Percentiles rank a stretch among this genome's conserved stretches.
These are phyloP conservation scores for Drosophila ficusphila DNA, from an alignment of 1,140 invertebrate genomes.

Conservation along the genomic window DNA sequence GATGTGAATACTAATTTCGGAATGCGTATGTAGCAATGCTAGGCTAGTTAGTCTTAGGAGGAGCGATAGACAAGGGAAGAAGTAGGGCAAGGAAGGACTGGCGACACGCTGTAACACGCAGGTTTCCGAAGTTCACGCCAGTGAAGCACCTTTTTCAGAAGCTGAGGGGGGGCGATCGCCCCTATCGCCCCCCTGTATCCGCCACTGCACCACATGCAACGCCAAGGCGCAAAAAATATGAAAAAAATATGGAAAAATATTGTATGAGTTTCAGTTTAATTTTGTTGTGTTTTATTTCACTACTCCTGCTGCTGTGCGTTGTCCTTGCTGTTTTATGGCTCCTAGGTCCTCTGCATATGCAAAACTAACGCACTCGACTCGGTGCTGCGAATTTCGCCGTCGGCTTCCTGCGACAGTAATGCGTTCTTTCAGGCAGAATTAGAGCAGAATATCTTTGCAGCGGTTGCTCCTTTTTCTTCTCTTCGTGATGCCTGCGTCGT, in stretches of 20 bases:
- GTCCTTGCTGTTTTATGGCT: constrained; percentile 73
- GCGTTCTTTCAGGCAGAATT: constrained; percentile 54
- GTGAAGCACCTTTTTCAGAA: too few relatives aligned
- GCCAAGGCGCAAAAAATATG: constrained; percentile 19
- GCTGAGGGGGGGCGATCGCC: too few relatives aligned
- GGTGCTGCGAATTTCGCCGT: constrained; percentile 24
- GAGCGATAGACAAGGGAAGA: too few relatives aligned
- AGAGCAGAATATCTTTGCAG: constrained; percentile 65
- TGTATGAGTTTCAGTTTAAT: constrained; percentile 45
- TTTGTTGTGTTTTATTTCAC: constrained; percentile 44
- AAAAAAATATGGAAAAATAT: constrained; percentile 46
- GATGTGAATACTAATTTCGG: too few relatives aligned
- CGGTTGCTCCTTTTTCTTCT: constrained; percentile 24
- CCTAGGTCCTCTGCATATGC: constrained; percentile 62
- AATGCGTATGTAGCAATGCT: too few relatives aligned
- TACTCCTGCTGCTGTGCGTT: constrained; percentile 39
- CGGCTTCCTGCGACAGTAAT: constrained; percentile 38
- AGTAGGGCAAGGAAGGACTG: too few relatives aligned
- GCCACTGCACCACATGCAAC: constrained; percentile 71
- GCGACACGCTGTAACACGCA: too few relatives aligned
- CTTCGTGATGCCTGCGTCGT: constrained; percentile 39
- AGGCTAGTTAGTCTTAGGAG: too few relatives aligned
- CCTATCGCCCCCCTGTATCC: too few relatives aligned
- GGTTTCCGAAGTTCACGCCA: too few relatives aligned
- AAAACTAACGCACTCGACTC: constrained; percentile 60